phyloP scores from a whole-genome alignment of 2,888 invertebrate species.

The Apamea epomidion region DNA sequence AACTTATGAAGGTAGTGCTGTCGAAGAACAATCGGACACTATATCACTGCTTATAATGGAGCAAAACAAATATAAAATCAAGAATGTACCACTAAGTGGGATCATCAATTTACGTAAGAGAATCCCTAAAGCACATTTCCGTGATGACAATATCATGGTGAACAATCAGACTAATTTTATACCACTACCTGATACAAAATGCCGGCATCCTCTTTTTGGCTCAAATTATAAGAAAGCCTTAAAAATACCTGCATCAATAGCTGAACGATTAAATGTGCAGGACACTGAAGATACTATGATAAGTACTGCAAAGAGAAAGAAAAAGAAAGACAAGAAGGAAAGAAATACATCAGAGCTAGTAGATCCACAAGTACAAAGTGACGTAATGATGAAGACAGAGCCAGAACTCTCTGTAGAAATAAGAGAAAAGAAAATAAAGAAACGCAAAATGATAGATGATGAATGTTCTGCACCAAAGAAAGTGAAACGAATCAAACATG shows the following conservation, averaged over 20 bases:
- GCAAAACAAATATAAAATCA: slow-evolving; percentile 68
- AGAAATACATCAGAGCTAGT: slow-evolving; percentile 16
- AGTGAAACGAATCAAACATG: slow-evolving; percentile 73
- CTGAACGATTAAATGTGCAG: slow-evolving; percentile 68
- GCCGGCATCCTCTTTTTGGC: slow-evolving; percentile 85
- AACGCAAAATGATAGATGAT: slow-evolving; percentile 69
- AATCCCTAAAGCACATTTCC: slow-evolving; percentile 80
- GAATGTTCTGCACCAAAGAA: slow-evolving; percentile 64
- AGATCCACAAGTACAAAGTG: slow-evolving; percentile 39
- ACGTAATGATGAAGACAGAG: slow-evolving; percentile 40
- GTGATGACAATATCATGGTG: slow-evolving; percentile 71
- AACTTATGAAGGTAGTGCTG: slow-evolving; percentile 74
- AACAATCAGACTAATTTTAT: slow-evolving; percentile 78
- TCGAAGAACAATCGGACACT: slow-evolving; percentile 65
- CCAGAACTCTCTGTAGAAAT: slow-evolving; percentile 36
- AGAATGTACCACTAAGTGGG: slow-evolving; percentile 71
- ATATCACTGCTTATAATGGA: slow-evolving; percentile 69
- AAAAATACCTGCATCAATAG: slow-evolving; percentile 74
- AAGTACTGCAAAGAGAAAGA: slow-evolving; percentile 49
- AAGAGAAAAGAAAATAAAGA: slow-evolving; percentile 72
- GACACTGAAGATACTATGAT: slow-evolving; percentile 23
- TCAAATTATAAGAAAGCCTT: slow-evolving; percentile 79
- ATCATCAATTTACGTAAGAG: slow-evolving; percentile 77
- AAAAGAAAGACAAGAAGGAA: slow-evolving; percentile 62
- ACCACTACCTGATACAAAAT: slow-evolving; percentile 83